Percentiles rank a stretch among this genome's conserved stretches.
These are phyloP conservation scores for Esperia sulphurella DNA, from an alignment of 2,888 invertebrate species.

Conservation along the genomic window DNA sequence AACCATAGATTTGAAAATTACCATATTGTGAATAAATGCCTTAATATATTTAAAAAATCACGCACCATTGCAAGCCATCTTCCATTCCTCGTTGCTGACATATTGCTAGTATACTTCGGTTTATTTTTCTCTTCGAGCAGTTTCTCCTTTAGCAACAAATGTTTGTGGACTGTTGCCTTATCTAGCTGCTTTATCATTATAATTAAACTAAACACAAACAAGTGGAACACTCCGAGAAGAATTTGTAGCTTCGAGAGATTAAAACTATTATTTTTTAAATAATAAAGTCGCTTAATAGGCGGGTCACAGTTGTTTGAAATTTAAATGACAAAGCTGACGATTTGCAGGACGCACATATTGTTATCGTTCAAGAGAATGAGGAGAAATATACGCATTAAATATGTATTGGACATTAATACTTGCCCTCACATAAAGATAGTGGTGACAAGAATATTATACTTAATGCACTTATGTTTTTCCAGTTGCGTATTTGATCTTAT, in stretches of 20 bases:
- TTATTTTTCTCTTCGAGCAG: conserved; percentile 41
- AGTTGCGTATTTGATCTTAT: background rate
- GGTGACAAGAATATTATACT: conserved; percentile 26
- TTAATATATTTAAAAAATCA: conserved; percentile 10
- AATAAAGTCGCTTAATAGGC: too few species aligned
- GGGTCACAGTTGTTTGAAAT: too few species aligned
- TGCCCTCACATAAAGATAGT: conserved; percentile 51
- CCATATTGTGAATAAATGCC: too few species aligned
- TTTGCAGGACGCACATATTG: conserved; percentile 31
- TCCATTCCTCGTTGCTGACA: conserved; percentile 53
- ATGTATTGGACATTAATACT: conserved; percentile 39
- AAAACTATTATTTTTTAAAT: too few species aligned
- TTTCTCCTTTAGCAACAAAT: conserved; percentile 51
- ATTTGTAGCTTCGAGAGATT: background rate
- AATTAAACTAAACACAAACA: conserved; percentile 10
- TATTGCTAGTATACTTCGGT: conserved; percentile 38
- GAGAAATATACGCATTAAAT: conserved; percentile 24
- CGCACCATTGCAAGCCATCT: conserved; percentile 55
- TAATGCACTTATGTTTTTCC: background rate
- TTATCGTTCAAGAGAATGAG: conserved; percentile 32
- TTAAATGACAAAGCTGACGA: conserved; percentile 9
- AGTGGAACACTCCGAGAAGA: conserved; percentile 6
- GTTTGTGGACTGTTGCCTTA: conserved; percentile 56
- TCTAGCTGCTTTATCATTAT: conserved; percentile 62
- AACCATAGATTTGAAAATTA: too few species aligned